Base-by-base conservation (phyloP, 2,797 vertebrate genomes). In the Coccyzus lansbergi region DNA sequence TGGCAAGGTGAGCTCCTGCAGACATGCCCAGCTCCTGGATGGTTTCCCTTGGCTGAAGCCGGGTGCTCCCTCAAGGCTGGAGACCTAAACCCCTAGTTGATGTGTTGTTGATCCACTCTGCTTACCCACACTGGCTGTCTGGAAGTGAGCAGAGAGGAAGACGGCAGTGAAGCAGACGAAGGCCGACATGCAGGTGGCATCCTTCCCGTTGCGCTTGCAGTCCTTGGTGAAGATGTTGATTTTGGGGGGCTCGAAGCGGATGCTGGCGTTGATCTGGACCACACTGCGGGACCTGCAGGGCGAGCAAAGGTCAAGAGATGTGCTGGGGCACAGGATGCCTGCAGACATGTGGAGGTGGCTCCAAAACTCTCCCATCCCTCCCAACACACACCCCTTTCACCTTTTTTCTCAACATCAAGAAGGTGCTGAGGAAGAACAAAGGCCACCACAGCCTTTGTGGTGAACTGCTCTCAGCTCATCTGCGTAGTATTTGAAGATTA, bases 211-310 rank as follows among this genome's bases (percentile, higher is more conserved):
- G 83, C 99, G 97, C 91, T 95, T 97, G 97, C 99, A 99, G 98
- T 99, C 99, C 96, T 99, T 99, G 97, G 98, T 98, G 97, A 99
- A 99, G 97, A 99, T 98, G 97, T 99, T 99, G 97, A 99, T 97
- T 95, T 99, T 99, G 94, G 97, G 84, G 9, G 99, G 99, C 95
- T 99, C 99, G 6, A 99, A 99, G 93, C 94, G 97, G 86, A 99
- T 97, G 52, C 95, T 98, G 96, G 98, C 97, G 0, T 99, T 98
- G 95, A 99, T 98, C 92, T 95, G 98, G 48, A 99, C 95, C 29
- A 99, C 98, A 0, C 98, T 99, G 90, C 98, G 98, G 83, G 99
- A 98, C 99, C 99, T 99, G 97, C 0, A 15, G 89, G 83, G 58
- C 10, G 2, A 87, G 38, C 21, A 8, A 58, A 17, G 69, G 16